Percentiles rank a stretch among this genome's conserved stretches.
phyloP scores from a whole-genome alignment of 2,797 vertebrate genomes.

The Amphiprion clarkii region DNA sequence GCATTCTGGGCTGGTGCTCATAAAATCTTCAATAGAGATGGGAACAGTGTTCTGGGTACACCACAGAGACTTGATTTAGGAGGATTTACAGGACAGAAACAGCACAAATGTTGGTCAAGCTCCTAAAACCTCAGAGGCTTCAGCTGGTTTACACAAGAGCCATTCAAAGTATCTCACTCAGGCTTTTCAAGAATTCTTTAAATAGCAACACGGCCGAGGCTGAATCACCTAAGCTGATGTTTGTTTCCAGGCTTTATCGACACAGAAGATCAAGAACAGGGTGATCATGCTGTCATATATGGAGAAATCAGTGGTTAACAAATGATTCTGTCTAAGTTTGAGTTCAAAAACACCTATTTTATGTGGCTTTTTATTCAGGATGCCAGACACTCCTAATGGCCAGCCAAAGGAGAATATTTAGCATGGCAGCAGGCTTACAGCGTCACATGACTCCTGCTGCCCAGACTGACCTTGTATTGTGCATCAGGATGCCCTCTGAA shows the following conservation, averaged over 20 bases:
- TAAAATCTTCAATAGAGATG: too few relatives aligned
- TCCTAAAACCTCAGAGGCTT: constrained; percentile 12
- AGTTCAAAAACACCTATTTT: neutral
- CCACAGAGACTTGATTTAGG: neutral
- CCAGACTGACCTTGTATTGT: constrained; percentile 23
- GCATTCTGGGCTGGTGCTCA: neutral
- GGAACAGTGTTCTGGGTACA: neutral
- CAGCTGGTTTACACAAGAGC: neutral
- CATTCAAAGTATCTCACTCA: constrained; percentile 24
- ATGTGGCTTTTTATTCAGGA: neutral
- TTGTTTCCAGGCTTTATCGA: neutral
- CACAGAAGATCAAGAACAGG: neutral
- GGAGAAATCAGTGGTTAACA: too few relatives aligned
- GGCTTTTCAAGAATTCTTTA: constrained; percentile 42
- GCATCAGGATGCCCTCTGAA: constrained; percentile 8
- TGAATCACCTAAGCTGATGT: constrained; percentile 31
- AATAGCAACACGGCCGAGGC: constrained; percentile 41
- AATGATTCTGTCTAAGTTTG: neutral
- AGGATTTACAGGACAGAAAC: neutral
- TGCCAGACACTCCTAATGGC: neutral
- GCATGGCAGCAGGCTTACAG: neutral
- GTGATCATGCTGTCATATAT: neutral
- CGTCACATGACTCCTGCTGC: constrained; percentile 13
- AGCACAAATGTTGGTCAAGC: constrained; percentile 3
- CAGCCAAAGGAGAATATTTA: constrained; percentile 21